Evolutionary conservation across 2,888 invertebrate species (phyloP).

Genomic region (Schizaphis graminum): DNA sequence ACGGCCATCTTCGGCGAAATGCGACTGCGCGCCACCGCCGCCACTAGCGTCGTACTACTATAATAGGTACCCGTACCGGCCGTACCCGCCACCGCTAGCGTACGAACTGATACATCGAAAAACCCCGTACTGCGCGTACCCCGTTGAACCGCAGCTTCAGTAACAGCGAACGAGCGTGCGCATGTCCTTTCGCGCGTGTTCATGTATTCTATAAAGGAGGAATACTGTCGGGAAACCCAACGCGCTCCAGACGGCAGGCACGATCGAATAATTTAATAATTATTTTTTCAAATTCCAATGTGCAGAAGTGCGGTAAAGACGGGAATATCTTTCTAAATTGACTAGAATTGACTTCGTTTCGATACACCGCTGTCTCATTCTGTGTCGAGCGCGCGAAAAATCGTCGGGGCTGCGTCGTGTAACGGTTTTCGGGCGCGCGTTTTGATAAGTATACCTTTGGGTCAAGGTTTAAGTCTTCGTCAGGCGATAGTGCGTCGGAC

Average conservation of each 20-base stretch:
- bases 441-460: neutral
- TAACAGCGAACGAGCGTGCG: neutral
- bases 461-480: neutral
- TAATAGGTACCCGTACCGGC: neutral
- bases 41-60: neutral
- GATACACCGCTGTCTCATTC: neutral
- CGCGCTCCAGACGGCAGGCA: neutral
- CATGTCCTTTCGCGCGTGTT: neutral
- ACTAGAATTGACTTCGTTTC: neutral
- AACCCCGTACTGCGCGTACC: neutral
- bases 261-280: neutral
- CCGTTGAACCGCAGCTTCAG: neutral
- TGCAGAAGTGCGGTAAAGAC: neutral
- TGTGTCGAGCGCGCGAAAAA: neutral
- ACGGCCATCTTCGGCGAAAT: conserved; percentile 58
- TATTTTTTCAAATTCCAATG: neutral
- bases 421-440: neutral
- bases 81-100: neutral
- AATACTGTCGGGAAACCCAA: neutral
- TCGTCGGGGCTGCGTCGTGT: neutral
- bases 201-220: neutral
- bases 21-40: conserved; percentile 57
- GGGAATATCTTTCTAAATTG: neutral
- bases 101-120: neutral
- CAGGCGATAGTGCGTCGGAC: neutral